phyloP scores from a whole-genome alignment of 1,140 invertebrate species.

The Drosophila eugracilis region DNA sequence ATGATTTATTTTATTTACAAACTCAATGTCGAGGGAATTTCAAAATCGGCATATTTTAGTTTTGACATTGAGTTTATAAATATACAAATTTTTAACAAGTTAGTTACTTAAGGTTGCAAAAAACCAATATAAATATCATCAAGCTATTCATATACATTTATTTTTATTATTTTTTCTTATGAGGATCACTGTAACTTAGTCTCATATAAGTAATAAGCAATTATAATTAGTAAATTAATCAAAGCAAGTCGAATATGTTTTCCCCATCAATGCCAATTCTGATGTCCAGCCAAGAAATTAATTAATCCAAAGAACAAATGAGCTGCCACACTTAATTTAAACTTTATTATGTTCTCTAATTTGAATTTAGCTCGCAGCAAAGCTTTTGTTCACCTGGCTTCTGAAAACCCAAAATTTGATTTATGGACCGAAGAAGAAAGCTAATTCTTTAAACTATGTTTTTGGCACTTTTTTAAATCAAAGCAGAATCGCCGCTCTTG shows the following conservation, averaged over 20 bases:
- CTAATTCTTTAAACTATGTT: neutral
- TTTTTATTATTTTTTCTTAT: neutral
- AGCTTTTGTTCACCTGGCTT: conserved; percentile 7
- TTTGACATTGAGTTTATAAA: too few relatives aligned
- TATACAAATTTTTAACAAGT: too few relatives aligned
- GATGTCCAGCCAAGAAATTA: conserved; percentile 13
- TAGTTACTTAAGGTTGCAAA: neutral
- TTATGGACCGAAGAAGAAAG: conserved; percentile 31
- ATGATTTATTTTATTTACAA: neutral
- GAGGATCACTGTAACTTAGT: neutral
- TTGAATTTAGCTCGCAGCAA: conserved; percentile 16
- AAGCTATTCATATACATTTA: too few relatives aligned
- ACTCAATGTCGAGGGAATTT: neutral
- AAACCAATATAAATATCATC: too few relatives aligned
- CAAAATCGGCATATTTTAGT: too few relatives aligned
- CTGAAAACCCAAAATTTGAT: conserved; percentile 30
- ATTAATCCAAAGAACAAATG: conserved; percentile 25
- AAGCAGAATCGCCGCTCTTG: neutral
- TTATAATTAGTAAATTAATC: neutral
- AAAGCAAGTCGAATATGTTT: neutral
- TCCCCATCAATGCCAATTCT: conserved; percentile 1
- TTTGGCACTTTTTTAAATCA: neutral
- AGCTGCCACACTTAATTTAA: conserved; percentile 25
- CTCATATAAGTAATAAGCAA: neutral
- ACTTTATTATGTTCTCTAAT: conserved; percentile 18